These are phyloP conservation scores for Malaclemys terrapin DNA, from an alignment of 2,113 vertebrate genomes.

Conservation along the genomic window DNA sequence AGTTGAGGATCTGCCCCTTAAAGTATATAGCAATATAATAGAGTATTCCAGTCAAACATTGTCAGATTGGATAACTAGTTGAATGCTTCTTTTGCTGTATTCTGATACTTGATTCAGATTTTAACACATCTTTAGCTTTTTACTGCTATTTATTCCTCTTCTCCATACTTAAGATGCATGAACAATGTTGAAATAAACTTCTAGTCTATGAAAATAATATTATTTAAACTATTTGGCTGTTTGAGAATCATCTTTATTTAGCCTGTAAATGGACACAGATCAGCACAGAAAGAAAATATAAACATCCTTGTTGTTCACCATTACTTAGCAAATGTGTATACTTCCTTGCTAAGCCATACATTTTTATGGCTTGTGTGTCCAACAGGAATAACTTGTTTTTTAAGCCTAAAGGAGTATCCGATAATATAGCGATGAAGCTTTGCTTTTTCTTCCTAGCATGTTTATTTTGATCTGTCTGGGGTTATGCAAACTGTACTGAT, in stretches of 20 bases:
- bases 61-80: not conserved
- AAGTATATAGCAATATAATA: not conserved
- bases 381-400: conserved; percentile 62
- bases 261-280: not conserved
- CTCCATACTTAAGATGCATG: conserved; percentile 21
- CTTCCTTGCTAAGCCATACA: conserved; percentile 11
- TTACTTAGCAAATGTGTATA: conserved; percentile 26
- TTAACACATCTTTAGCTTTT: not conserved
- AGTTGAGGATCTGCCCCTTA: conserved; percentile 36
- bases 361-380: conserved; percentile 38
- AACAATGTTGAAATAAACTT: conserved; percentile 28
- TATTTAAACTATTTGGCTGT: not conserved
- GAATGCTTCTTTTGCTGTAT: not conserved
- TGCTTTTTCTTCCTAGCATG: not conserved
- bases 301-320: conserved; percentile 40
- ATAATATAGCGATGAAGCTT: not conserved
- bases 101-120: not conserved
- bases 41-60: not conserved
- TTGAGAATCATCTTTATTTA: not conserved
- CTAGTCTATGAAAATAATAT: not conserved
- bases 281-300: conserved; percentile 1
- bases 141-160: not conserved
- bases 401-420: not conserved
- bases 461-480: not conserved
- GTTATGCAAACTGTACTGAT: not conserved